Percentiles rank a stretch among this genome's conserved stretches.
These are phyloP conservation scores for Philereme transversata DNA, from an alignment of 2,888 invertebrate species.

Conservation along the genomic window DNA sequence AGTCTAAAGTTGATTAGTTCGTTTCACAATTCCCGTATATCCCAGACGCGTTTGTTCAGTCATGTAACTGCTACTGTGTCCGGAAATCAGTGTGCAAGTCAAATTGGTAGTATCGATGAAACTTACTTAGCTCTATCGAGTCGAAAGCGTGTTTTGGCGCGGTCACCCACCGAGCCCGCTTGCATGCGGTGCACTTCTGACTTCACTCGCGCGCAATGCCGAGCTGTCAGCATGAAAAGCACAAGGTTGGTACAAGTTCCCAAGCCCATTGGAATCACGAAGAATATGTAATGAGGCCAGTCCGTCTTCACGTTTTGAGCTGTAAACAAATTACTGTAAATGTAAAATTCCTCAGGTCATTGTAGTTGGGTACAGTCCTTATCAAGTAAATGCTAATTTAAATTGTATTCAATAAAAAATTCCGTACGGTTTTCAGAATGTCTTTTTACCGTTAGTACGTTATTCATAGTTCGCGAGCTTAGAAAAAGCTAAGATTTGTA, in stretches of 20 bases:
- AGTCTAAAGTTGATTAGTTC: too few species aligned
- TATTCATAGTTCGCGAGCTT: too few species aligned
- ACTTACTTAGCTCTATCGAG: slow-evolving; percentile 88
- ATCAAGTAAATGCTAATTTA: too few species aligned
- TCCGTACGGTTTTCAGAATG: too few species aligned
- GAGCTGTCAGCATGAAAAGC: slow-evolving; percentile 87
- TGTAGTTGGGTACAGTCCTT: not conserved
- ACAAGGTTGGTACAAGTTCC: slow-evolving; percentile 86
- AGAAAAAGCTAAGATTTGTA: too few species aligned
- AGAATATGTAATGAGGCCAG: slow-evolving; percentile 84
- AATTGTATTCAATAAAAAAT: too few species aligned
- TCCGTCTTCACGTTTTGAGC: slow-evolving; percentile 66
- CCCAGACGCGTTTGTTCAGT: too few species aligned
- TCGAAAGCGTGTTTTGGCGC: slow-evolving; percentile 85
- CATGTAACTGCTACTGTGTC: too few species aligned
- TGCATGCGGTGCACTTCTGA: slow-evolving; percentile 89
- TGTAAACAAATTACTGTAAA: slow-evolving; percentile 42
- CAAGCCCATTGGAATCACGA: slow-evolving; percentile 86
- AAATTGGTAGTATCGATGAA: not conserved
- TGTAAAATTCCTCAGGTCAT: not conserved
- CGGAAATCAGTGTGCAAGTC: too few species aligned
- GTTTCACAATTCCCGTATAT: too few species aligned
- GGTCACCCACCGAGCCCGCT: slow-evolving; percentile 85
- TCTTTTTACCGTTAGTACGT: too few species aligned
- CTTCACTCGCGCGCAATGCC: slow-evolving; percentile 89